These are phyloP conservation scores for Phycodurus eques DNA, from an alignment of 2,113 vertebrate species.

Conservation along the genomic window DNA sequence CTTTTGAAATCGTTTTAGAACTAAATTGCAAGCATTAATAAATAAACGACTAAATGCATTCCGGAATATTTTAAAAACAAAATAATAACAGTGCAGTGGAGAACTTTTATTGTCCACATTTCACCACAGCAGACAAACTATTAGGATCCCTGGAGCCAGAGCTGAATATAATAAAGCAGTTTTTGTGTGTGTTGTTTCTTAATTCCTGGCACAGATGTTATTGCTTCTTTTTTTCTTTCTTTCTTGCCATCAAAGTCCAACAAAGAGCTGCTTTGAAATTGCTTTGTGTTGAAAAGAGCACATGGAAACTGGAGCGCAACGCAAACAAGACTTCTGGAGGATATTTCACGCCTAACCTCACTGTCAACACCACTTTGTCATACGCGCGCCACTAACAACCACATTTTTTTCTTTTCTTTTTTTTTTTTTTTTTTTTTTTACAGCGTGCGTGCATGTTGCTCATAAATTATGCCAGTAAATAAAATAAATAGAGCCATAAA, in stretches of 20 bases:
- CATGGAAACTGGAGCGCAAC: neutral
- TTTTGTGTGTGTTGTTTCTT: neutral
- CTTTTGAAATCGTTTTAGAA: too few relatives aligned
- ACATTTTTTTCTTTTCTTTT: neutral
- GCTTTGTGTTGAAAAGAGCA: neutral
- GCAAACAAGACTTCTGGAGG: constrained; percentile 2
- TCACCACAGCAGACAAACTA: neutral
- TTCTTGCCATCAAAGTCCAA: neutral
- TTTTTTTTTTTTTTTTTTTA: neutral
- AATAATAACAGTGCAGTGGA: neutral
- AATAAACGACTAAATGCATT: too few relatives aligned
- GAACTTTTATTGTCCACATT: neutral
- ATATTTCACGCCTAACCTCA: constrained; percentile 4
- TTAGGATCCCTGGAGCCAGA: neutral
- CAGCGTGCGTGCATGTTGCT: neutral
- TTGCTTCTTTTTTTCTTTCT: neutral
- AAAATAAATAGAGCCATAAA: neutral
- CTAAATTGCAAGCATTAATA: too few relatives aligned
- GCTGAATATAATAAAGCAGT: neutral
- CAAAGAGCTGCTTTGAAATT: neutral
- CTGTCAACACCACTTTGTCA: constrained; percentile 1
- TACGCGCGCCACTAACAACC: neutral
- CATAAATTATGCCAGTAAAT: neutral
- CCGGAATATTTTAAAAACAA: too few relatives aligned
- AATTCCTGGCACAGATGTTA: neutral